Evolutionary conservation across 2,888 invertebrate species (phyloP).

Genomic region (Brachypalpus laphriformis): DNA sequence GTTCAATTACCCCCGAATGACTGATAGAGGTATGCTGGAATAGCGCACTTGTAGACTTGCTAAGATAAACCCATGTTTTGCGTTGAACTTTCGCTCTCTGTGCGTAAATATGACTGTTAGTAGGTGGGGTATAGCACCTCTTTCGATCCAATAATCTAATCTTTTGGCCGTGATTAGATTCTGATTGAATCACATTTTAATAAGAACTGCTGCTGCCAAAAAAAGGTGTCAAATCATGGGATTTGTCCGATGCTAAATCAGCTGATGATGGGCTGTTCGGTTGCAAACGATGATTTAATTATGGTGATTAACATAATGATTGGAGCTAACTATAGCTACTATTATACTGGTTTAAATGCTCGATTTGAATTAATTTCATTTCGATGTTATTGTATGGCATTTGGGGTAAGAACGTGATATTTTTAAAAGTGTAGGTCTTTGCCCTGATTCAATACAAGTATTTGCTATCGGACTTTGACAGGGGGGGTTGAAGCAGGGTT

Average conservation of each 20-base stretch:
- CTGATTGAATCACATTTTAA: conserved; percentile 19
- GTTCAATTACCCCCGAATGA: conserved; percentile 25
- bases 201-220: neutral
- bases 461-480: neutral
- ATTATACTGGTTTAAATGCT: neutral
- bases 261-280: neutral
- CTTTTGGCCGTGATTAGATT: conserved; percentile 14
- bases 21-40: conserved; percentile 21
- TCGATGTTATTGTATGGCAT: neutral
- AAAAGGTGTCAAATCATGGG: conserved; percentile 4
- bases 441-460: neutral
- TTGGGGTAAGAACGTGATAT: neutral
- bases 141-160: conserved; percentile 5
- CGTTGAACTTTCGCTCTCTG: conserved; percentile 18
- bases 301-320: neutral
- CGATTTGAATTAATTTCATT: neutral
- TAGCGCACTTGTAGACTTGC: neutral
- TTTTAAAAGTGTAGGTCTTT: neutral
- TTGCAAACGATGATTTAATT: neutral
- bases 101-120: conserved; percentile 3
- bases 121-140: neutral
- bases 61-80: neutral
- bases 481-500: neutral
- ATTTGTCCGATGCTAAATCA: neutral
- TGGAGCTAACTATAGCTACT: neutral